phyloP scores from a whole-genome alignment of 2,113 vertebrate species.

The Periophthalmus modestus region DNA sequence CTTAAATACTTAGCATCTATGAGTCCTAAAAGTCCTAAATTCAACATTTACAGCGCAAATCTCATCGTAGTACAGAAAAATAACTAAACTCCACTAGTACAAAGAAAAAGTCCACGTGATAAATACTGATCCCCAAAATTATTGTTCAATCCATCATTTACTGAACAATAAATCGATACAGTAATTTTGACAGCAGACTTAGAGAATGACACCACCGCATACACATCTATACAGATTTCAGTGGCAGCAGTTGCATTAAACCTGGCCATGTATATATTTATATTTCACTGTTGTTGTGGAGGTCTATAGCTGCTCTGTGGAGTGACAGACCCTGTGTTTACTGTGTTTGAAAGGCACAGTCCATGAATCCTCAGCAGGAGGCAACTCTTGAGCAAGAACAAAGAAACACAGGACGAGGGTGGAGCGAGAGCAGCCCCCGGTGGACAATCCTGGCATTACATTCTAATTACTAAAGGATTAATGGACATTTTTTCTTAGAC shows the following conservation, averaged over 20 bases:
- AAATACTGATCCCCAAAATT: too few relatives aligned
- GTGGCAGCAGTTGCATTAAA: not conserved
- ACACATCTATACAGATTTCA: not conserved
- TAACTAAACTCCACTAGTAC: too few relatives aligned
- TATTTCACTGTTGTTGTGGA: not conserved
- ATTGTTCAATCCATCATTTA: too few relatives aligned
- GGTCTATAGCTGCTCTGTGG: not conserved
- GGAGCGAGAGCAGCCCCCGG: not conserved
- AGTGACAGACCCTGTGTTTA: not conserved
- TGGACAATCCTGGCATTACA: not conserved
- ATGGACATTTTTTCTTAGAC: too few relatives aligned
- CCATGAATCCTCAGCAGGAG: not conserved
- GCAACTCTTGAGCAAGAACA: not conserved
- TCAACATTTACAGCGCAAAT: too few relatives aligned
- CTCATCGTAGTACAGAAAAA: too few relatives aligned
- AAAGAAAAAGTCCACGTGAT: too few relatives aligned
- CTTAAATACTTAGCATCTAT: too few relatives aligned
- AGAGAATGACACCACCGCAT: too few relatives aligned
- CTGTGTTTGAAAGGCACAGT: not conserved
- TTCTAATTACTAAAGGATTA: not conserved
- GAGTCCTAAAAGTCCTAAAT: too few relatives aligned
- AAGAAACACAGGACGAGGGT: not conserved
- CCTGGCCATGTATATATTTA: not conserved
- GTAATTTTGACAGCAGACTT: too few relatives aligned
- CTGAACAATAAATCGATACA: too few relatives aligned